These are phyloP conservation scores for Equus przewalskii DNA, from an alignment of 2,113 vertebrate genomes.

Conservation along the genomic window DNA sequence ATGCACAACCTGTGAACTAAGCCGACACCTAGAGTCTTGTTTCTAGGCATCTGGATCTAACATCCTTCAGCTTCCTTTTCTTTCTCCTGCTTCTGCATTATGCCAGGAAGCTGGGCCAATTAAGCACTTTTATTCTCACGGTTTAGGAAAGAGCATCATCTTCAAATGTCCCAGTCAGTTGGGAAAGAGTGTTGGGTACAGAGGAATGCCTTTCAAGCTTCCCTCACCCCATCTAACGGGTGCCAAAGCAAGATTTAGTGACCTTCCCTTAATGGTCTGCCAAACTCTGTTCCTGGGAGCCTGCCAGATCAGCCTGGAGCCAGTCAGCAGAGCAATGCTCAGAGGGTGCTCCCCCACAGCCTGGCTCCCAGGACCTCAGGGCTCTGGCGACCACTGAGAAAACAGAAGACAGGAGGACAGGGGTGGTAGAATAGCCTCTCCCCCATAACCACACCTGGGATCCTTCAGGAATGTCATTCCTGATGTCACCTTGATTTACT, in stretches of 20 bases:
- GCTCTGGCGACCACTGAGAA: not conserved
- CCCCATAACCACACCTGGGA: not conserved
- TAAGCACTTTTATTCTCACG: not conserved
- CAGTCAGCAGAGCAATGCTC: not conserved
- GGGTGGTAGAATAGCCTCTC: not conserved
- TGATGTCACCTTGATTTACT: not conserved
- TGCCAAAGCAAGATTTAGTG: not conserved
- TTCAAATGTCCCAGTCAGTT: not conserved
- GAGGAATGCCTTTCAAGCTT: constrained; percentile 24
- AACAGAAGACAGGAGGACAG: not conserved
- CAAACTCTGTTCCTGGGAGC: not conserved
- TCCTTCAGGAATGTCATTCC: not conserved
- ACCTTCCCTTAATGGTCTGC: not conserved
- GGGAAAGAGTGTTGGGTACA: not conserved
- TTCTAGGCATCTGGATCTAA: not conserved
- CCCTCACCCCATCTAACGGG: not conserved
- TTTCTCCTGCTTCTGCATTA: not conserved
- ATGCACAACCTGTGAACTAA: not conserved
- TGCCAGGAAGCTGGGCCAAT: not conserved
- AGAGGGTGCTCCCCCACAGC: not conserved
- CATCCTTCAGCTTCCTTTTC: not conserved
- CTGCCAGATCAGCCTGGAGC: not conserved
- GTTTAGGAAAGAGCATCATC: not conserved
- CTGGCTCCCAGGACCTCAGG: not conserved
- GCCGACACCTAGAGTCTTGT: not conserved